Conservation (phyloP, 2,113 vertebrate genomes). For the Alexandromys fortis region DNA sequence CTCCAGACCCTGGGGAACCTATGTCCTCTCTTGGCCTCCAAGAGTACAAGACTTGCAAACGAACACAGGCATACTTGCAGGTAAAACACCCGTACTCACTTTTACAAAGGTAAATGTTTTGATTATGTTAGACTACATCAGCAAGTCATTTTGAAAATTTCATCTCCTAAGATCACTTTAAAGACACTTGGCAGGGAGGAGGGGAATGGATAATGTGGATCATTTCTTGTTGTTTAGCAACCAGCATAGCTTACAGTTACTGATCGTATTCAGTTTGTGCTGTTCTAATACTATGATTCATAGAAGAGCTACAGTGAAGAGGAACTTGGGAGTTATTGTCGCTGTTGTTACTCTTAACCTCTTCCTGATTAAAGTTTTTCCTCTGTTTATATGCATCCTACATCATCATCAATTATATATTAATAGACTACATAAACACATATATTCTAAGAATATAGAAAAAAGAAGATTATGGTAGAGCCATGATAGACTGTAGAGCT, state of each 20-base stretch:
- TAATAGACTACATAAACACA: neutral
- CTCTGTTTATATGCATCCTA: neutral
- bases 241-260: neutral
- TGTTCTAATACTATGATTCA: neutral
- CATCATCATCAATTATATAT: neutral
- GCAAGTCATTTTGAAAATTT: neutral
- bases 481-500: neutral
- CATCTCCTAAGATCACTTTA: neutral
- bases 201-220: neutral
- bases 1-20: neutral
- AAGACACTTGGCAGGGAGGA: neutral
- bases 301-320: neutral
- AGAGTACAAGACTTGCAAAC: neutral
- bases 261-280: neutral
- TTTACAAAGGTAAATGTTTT: neutral
- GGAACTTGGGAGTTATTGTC: neutral
- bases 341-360: neutral
- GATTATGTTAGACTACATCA: neutral
- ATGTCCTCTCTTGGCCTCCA: neutral
- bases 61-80: neutral
- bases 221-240: neutral
- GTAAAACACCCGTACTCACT: neutral
- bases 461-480: neutral
- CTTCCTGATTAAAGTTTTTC: neutral
- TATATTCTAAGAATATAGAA: neutral